A percentile compares a stretch with the other conserved stretches of the same genome.
Conservation (phyloP, 2,113 vertebrate species). For the Lota lota region DNA sequence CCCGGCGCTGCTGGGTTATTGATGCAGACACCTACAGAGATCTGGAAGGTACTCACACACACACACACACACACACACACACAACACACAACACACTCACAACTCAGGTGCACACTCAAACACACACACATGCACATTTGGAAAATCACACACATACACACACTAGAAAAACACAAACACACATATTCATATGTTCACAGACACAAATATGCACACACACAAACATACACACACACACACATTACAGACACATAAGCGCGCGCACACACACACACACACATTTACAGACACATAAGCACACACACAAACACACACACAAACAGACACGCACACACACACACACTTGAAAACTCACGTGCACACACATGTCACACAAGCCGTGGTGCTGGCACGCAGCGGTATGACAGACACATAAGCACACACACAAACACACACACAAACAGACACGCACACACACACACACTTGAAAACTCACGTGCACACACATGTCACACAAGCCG, state of each 20-base stretch:
- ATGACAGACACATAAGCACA: constrained; percentile 28
- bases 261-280: no score
- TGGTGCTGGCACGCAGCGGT: constrained; percentile 27
- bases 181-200: constrained; percentile 12
- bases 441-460: constrained; percentile 22
- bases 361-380: neutral
- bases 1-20: constrained; percentile 35
- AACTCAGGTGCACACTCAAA: no score
- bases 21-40: constrained; percentile 52
- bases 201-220: constrained; percentile 1
- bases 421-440: neutral
- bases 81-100: no score
- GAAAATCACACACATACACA: constrained; percentile 8
- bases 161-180: constrained; percentile 33
- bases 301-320: no score
- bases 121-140: no score
- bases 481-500: constrained; percentile 4
- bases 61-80: no score
- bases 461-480: constrained; percentile 22
- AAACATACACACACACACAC: constrained; percentile 30
- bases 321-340: constrained; percentile 22
- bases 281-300: no score
- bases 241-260: no score
- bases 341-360: constrained; percentile 17
- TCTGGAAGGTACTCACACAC: constrained; percentile 29